Percentiles rank a stretch among this genome's conserved stretches.
These are phyloP conservation scores for Siphonodentalium dalli DNA, from an alignment of 2,888 invertebrate genomes.

Conservation along the genomic window DNA sequence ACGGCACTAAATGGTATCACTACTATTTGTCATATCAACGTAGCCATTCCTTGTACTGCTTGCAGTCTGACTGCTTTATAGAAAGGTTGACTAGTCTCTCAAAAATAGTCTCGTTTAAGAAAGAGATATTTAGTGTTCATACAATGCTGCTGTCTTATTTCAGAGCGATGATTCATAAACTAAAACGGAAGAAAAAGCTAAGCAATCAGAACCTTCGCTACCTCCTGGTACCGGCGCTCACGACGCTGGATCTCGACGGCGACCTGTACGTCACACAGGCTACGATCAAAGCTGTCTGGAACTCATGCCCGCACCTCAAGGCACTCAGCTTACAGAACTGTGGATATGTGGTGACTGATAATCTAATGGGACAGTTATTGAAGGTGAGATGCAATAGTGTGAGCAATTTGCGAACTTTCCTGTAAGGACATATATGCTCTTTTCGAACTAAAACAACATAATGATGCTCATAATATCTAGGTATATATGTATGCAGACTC, in stretches of 20 bases:
- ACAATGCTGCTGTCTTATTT: conserved; percentile 3
- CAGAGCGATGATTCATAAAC: conserved; percentile 53
- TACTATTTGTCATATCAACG: too few species aligned
- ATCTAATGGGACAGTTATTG: conserved; percentile 39
- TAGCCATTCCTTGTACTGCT: too few species aligned
- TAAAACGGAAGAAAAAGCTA: conserved; percentile 49
- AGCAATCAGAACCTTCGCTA: conserved; percentile 36
- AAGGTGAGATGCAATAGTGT: conserved; percentile 37
- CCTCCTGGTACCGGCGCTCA: conserved; percentile 46
- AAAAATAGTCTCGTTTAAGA: too few species aligned
- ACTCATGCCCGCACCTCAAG: conserved; percentile 45
- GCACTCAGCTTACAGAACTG: conserved; percentile 51
- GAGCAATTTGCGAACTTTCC: too few species aligned
- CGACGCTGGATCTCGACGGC: conserved; percentile 50
- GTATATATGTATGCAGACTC: too few species aligned
- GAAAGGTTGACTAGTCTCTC: too few species aligned
- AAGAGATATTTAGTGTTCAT: not conserved
- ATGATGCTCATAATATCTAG: too few species aligned
- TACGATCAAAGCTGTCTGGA: conserved; percentile 40
- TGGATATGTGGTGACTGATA: conserved; percentile 57
- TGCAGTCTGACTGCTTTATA: too few species aligned
- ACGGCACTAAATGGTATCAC: too few species aligned
- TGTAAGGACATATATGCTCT: not conserved
- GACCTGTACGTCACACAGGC: conserved; percentile 48
- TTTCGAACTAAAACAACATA: not conserved